Evolutionary conservation across 2,888 invertebrate species (phyloP).

Genomic region (Cheilosia soror): DNA sequence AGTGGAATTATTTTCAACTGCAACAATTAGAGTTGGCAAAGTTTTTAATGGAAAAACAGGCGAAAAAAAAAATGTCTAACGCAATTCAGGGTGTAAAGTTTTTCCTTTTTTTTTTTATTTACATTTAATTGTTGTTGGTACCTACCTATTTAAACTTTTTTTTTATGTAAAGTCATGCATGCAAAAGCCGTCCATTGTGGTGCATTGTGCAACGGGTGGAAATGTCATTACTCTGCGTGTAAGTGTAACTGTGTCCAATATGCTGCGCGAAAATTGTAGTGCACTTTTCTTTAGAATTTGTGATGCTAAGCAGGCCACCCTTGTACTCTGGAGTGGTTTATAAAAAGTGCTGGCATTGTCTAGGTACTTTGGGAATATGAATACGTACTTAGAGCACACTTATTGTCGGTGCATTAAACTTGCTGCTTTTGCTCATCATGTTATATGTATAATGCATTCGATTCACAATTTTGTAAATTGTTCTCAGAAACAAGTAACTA

Average conservation of each 20-base stretch:
- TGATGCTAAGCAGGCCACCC: slow-evolving; percentile 9
- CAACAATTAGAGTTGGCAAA: slow-evolving; percentile 56
- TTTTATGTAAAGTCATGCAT: no score
- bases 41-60: slow-evolving; percentile 35
- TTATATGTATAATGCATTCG: background rate
- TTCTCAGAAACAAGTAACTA: background rate
- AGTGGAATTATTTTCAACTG: slow-evolving; percentile 62
- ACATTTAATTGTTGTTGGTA: slow-evolving; percentile 8
- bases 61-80: slow-evolving; percentile 10
- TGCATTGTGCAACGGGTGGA: slow-evolving; percentile 31
- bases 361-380: slow-evolving; percentile 18
- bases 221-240: slow-evolving; percentile 32
- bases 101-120: slow-evolving; percentile 8
- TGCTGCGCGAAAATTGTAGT: slow-evolving; percentile 5
- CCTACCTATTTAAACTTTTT: background rate
- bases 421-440: background rate
- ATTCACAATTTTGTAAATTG: background rate
- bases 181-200: slow-evolving; percentile 5
- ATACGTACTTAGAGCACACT: background rate
- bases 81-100: slow-evolving; percentile 8
- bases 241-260: slow-evolving; percentile 2
- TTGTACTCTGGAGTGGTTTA: slow-evolving; percentile 4
- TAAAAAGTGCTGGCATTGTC: slow-evolving; percentile 6
- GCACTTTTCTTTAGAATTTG: slow-evolving; percentile 19
- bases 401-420: slow-evolving; percentile 9